Evolutionary conservation across 2,888 invertebrate species (phyloP), one percentile per base, ranked within the genome.

Genomic region (Leptura quadrifasciata): DNA sequence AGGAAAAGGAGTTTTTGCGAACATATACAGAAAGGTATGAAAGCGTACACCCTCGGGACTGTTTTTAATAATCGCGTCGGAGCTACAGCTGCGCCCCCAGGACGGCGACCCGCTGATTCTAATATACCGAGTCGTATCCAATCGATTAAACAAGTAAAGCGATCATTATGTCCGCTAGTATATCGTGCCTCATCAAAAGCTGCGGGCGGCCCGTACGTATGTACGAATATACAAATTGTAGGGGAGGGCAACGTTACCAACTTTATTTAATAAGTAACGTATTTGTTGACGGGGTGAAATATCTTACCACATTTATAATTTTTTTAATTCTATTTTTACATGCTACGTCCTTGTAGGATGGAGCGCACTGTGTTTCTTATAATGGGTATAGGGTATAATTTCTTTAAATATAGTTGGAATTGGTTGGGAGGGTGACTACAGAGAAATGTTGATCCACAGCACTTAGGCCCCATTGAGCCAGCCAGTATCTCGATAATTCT

Each of bases 101-200:
- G 78, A 74, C 76, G 76, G 78, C 78, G 77, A 79, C 82, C 81
- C 80, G 80, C 80, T 79, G 81, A 77, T 80, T 79, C 81, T 83
- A 85, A 84, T 84, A 84, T 81, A 83, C 84, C 81, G 76, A 77
- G 81, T 81, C 80, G 84, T 81, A 82, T 81, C 82, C 77, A 85
- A 86, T 86, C 86, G 85, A 86, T 86, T 86, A 86, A 85, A 85
- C 84, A 84, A 85, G 84, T 83, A 83, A 80, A 79, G 79, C 80
- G 81, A 84, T 85, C 83, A 84, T 84, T 84, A 84, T 82, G 82
- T 84, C 82, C 79, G 78, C 63, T 58, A 64, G 64, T 79, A 76
- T 73, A 80, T 83, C 80, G 78, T 68, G 78, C 79, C 82, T 80
- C 82, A 84, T 82, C 82, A 81, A 81, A 78, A 78, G 77, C 81